A percentile compares a stretch with the other conserved stretches of the same genome.
Conservation (phyloP, 2,888 invertebrate species). For the Volucella inanis region DNA sequence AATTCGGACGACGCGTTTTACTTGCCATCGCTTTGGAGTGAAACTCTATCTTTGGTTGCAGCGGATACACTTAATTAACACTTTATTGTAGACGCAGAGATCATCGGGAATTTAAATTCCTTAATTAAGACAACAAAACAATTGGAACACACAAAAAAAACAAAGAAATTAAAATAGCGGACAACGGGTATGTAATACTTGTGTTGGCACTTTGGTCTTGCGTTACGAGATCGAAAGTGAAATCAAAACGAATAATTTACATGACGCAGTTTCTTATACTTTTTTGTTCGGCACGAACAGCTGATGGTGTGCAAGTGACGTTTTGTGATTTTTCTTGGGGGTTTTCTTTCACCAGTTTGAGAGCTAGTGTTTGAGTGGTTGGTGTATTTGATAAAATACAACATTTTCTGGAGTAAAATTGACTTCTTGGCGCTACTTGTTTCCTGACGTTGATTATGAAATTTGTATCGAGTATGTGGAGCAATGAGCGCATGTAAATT, state of each 20-base stretch:
- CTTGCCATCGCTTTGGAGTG: conserved; percentile 38
- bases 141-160: conserved; percentile 26
- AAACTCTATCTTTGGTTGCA: not conserved
- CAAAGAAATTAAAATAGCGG: conserved; percentile 9
- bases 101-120: conserved; percentile 8
- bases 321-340: conserved; percentile 52
- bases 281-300: conserved; percentile 49
- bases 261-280: not conserved
- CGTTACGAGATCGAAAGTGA: not conserved
- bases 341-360: conserved; percentile 25
- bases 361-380: not conserved
- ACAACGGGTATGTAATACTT: conserved; percentile 25
- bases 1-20: conserved; percentile 76
- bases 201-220: conserved; percentile 42
- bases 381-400: conserved; percentile 5
- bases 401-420: not conserved
- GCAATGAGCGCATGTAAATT: not conserved
- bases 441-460: not conserved
- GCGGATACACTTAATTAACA: conserved; percentile 48
- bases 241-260: conserved; percentile 21
- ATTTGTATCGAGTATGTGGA: not conserved
- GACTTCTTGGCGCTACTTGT: conserved; percentile 6
- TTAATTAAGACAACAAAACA: not conserved
- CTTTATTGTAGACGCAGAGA: not conserved
- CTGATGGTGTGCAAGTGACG: conserved; percentile 60